Percentiles rank a stretch among this genome's conserved stretches.
Evolutionary conservation across 2,113 vertebrate species (phyloP).

Genomic region (Ophiodon elongatus): DNA sequence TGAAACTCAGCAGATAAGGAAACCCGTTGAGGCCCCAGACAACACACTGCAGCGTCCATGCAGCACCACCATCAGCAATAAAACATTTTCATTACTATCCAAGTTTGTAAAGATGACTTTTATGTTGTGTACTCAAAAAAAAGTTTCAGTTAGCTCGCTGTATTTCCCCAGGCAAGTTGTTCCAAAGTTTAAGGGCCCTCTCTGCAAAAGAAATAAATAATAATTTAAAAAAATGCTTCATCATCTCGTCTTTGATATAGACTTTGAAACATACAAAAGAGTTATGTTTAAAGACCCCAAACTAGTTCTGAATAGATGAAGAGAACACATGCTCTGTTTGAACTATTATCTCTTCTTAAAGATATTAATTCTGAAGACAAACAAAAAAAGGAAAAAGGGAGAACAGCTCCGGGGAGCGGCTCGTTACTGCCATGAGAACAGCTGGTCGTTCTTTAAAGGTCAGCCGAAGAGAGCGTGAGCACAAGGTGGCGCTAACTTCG

Average conservation of each 20-base stretch:
- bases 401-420: not conserved
- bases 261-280: conserved; percentile 56
- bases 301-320: not conserved
- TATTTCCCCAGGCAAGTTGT: conserved; percentile 56
- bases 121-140: conserved; percentile 29
- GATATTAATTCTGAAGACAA: not conserved
- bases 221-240: conserved; percentile 39
- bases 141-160: conserved; percentile 33
- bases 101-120: conserved; percentile 38
- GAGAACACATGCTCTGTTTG: not conserved
- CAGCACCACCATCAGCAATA: not conserved
- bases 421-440: no score
- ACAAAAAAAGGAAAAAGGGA: not conserved
- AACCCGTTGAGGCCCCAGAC: not conserved
- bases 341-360: not conserved
- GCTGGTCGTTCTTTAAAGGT: no score
- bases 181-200: conserved; percentile 44
- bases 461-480: no score
- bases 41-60: not conserved
- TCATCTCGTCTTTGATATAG: conserved; percentile 62
- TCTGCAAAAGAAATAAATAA: conserved; percentile 17
- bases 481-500: no score
- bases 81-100: not conserved
- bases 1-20: not conserved
- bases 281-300: conserved; percentile 33